These are phyloP conservation scores for Tachina grossa DNA, from an alignment of 2,888 invertebrate species.

Conservation along the genomic window DNA sequence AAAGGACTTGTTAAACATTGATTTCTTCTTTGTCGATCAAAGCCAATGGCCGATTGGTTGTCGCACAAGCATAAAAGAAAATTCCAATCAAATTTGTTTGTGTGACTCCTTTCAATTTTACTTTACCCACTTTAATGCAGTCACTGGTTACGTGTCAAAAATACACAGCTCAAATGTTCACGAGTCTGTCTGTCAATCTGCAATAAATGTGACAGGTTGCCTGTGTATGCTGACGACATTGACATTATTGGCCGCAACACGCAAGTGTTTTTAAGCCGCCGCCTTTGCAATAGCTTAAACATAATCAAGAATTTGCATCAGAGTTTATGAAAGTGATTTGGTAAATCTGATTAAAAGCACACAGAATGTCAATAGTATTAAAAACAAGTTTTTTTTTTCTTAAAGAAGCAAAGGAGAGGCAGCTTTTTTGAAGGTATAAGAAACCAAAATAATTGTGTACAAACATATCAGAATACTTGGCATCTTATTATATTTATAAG, in stretches of 20 bases:
- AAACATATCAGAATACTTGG: too few species aligned
- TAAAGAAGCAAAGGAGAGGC: not conserved
- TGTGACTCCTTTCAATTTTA: conserved; percentile 13
- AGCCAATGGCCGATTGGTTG: conserved; percentile 18
- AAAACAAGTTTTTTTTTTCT: not conserved
- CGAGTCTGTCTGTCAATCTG: conserved; percentile 55
- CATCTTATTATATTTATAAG: too few species aligned
- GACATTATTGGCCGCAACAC: conserved; percentile 57
- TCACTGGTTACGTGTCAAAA: conserved; percentile 40
- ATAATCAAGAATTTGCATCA: conserved; percentile 46
- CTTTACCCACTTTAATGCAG: not conserved
- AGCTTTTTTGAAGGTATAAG: not conserved
- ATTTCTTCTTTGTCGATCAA: conserved; percentile 40
- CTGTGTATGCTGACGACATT: conserved; percentile 44
- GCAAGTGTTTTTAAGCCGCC: conserved; percentile 45
- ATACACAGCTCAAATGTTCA: conserved; percentile 44
- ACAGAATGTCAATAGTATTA: not conserved
- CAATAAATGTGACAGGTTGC: conserved; percentile 58
- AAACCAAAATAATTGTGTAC: not conserved
- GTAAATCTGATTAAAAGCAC: conserved; percentile 11
- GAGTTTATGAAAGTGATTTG: conserved; percentile 29
- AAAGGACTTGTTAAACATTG: conserved; percentile 13
- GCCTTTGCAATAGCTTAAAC: conserved; percentile 39
- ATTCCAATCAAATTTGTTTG: conserved; percentile 31
- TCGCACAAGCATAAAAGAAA: conserved; percentile 31